Base-by-base conservation (phyloP, 2,888 invertebrate species). In the Thereva unica region DNA sequence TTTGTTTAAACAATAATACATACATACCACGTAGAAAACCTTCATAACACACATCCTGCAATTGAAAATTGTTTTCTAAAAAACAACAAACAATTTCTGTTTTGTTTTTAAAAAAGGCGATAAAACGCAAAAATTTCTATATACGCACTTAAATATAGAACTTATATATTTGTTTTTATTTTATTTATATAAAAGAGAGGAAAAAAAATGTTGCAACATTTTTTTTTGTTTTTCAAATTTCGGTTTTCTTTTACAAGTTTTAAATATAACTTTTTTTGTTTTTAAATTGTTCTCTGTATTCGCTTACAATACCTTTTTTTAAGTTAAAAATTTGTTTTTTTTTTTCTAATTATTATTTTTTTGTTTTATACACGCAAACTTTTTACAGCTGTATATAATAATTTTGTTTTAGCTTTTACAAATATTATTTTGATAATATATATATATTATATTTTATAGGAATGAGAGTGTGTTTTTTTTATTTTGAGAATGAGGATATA, bases 201-300 rank as follows among this genome's bases (percentile, higher is more conserved):
- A 56, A 56, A 37, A 54, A 47, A 55, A 65, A 65, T 65, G 47
- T 64, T 64, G 65, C 55, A 65, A 65, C 65, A 65, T 65, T 65
- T 59, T 47, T 5, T 37, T 9, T 45, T 34, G 37, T 38, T 5
- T 42, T 3, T 10, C 42, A 9, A n/a, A n/a, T 49, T 63, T 63
- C 34, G 34, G 7, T 40, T 5, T 45, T 50, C 37, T 38, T 63
- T 50, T 63, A 8, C 34, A 50, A 12, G 34, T 23, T 64, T 35
- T 7, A 49, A 37, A 50, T 10, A 2, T 61, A 37, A 61, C 45
- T 9, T 50, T 50, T 49, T 44, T 44, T n/a, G n/a, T n/a, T 7
- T 59, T 47, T 47, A 47, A 56, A 44, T 45, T 35, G 23, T 23
- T 23, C 23, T 23, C 23, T 23, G n/a, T n/a, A n/a, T 23, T 23